phyloP scores from a whole-genome alignment of 2,113 vertebrate species.

The Leptosomus discolor region DNA sequence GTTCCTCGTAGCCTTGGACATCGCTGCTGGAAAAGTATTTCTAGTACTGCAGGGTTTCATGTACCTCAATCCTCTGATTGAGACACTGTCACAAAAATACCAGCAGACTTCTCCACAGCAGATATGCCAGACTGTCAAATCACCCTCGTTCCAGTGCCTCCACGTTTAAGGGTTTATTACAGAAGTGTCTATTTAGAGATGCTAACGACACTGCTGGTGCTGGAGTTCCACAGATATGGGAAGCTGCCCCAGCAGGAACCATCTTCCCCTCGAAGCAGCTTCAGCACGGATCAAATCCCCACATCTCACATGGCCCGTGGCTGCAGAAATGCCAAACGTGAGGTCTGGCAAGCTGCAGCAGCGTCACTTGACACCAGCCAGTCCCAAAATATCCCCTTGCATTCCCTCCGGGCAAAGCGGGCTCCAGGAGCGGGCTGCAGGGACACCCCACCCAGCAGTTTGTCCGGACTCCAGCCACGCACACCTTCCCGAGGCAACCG shows the following conservation, averaged over 20 bases:
- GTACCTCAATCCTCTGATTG: accelerated
- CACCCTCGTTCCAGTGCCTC: background rate
- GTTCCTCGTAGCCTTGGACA: background rate
- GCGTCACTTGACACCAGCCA: background rate
- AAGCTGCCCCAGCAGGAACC: background rate
- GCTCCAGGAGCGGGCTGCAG: background rate
- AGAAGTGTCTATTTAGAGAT: background rate
- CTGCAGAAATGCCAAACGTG: background rate
- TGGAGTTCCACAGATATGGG: accelerated
- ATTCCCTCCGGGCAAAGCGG: background rate
- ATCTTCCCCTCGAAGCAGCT: accelerated
- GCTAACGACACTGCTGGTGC: background rate
- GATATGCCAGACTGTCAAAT: too few relatives aligned
- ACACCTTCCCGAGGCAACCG: background rate
- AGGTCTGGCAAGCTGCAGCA: background rate
- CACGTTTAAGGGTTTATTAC: accelerated
- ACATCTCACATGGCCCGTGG: background rate
- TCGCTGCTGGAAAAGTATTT: background rate
- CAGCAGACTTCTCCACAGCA: background rate
- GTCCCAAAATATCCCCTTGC: background rate
- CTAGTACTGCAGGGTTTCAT: background rate
- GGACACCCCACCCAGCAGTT: background rate
- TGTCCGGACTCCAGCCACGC: accelerated
- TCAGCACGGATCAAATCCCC: background rate
- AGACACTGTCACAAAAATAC: background rate